A percentile compares a stretch with the other conserved stretches of the same genome.
Evolutionary conservation across 2,888 invertebrate species (phyloP).

Genomic region (Trissolcus brochymenae): DNA sequence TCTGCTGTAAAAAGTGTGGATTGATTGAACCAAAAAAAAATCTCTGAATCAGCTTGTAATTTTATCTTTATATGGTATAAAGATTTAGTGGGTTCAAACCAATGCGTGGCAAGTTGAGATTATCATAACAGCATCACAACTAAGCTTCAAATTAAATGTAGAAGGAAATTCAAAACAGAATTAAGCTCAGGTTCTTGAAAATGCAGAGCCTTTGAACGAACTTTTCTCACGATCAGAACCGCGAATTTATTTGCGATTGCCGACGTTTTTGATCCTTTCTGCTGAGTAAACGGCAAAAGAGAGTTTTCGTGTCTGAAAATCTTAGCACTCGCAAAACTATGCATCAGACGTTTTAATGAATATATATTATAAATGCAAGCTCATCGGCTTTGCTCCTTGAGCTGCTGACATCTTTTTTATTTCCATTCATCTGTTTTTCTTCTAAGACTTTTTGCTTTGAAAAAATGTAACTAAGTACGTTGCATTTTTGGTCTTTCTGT

Average conservation of each 20-base stretch:
- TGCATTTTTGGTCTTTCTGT: too few species aligned
- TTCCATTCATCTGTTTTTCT: neutral
- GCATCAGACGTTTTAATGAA: constrained; percentile 55
- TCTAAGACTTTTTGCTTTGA: too few species aligned
- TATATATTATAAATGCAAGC: constrained; percentile 53
- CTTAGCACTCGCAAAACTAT: constrained; percentile 37
- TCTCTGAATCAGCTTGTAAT: neutral
- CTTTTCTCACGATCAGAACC: constrained; percentile 51
- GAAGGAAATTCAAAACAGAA: constrained; percentile 48
- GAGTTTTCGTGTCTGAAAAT: constrained; percentile 49
- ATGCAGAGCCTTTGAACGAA: constrained; percentile 39
- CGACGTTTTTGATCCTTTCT: constrained; percentile 50
- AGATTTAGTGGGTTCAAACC: neutral
- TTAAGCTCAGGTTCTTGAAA: constrained; percentile 37
- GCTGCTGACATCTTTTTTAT: constrained; percentile 22
- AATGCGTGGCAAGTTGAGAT: constrained; percentile 32
- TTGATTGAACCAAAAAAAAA: neutral
- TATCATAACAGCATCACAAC: constrained; percentile 41
- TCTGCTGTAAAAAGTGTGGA: neutral
- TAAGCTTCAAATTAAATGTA: constrained; percentile 50
- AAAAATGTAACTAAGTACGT: too few species aligned
- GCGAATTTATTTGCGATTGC: constrained; percentile 53
- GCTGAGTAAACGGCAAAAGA: constrained; percentile 49
- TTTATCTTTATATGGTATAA: neutral
- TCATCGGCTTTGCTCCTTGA: constrained; percentile 26